phyloP scores from a whole-genome alignment of 2,113 vertebrate species.

The Chlorodrepanis virens region DNA sequence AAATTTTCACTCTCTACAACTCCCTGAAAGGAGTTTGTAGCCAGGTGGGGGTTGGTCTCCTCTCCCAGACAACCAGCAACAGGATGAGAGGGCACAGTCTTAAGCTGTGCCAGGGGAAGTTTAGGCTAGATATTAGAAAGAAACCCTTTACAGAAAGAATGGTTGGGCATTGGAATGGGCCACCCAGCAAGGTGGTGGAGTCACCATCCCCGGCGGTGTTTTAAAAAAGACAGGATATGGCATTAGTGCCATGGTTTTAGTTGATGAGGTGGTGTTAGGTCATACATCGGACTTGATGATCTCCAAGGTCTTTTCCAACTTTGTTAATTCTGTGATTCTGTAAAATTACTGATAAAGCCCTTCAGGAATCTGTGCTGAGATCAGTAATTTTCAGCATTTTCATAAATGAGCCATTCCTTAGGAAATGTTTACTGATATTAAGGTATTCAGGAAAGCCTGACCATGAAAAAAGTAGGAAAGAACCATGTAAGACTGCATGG shows the following conservation, averaged over 20 bases:
- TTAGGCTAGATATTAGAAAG: background rate
- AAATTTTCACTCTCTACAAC: background rate
- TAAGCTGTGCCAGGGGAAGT: background rate
- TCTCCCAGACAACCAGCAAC: background rate
- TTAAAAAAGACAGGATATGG: background rate
- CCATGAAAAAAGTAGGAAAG: background rate
- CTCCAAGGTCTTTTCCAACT: background rate
- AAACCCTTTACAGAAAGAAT: background rate
- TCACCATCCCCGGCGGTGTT: background rate
- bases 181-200: background rate
- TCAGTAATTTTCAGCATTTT: background rate
- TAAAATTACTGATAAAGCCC: background rate
- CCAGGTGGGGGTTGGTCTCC: fast-evolving
- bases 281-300: background rate
- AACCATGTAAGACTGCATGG: background rate
- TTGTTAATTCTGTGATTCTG: background rate
- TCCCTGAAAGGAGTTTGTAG: background rate
- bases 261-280: background rate
- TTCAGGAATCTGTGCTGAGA: background rate
- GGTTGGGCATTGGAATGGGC: background rate
- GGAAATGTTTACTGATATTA: background rate
- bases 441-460: background rate
- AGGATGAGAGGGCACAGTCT: background rate
- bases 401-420: background rate
- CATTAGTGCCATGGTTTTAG: background rate